These are phyloP conservation scores for Heliconius aoede DNA, from an alignment of 2,888 invertebrate genomes.

Conservation along the genomic window DNA sequence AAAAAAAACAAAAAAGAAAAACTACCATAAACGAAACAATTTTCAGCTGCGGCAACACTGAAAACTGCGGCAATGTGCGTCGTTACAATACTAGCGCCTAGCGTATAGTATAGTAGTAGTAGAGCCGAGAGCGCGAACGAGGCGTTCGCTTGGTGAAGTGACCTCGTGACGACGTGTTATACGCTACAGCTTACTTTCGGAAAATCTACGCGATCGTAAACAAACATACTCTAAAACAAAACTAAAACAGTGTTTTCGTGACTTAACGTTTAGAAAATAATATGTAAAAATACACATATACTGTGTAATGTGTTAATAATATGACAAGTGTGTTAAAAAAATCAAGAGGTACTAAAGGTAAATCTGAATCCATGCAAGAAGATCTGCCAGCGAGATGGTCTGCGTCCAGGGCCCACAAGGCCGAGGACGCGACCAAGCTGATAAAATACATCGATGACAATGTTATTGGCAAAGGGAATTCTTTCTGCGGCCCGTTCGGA, in stretches of 20 bases:
- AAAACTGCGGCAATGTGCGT: conserved; percentile 48
- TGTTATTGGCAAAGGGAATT: conserved; percentile 90
- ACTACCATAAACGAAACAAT: conserved; percentile 44
- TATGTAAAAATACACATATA: conserved; percentile 42
- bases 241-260: conserved; percentile 36
- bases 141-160: conserved; percentile 47
- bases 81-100: conserved; percentile 43
- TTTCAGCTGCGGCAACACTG: conserved; percentile 47
- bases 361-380: conserved; percentile 82
- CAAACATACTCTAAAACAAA: conserved; percentile 19
- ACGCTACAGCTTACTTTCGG: conserved; percentile 42
- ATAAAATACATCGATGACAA: conserved; percentile 91
- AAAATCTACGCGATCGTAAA: conserved; percentile 31
- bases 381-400: conserved; percentile 76
- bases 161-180: conserved; percentile 45
- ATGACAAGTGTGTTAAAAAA: conserved; percentile 83
- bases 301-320: conserved; percentile 73
- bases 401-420: conserved; percentile 75
- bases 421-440: conserved; percentile 88
- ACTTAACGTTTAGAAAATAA: conserved; percentile 26
- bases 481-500: conserved; percentile 92
- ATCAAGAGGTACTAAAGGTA: conserved; percentile 77
- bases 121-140: conserved; percentile 34
- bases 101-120: conserved; percentile 39
- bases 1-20: conserved; percentile 10